A percentile compares a stretch with the other conserved stretches of the same genome.
These are phyloP conservation scores for Abramis brama DNA, from an alignment of 2,113 vertebrate species.

Conservation along the genomic window DNA sequence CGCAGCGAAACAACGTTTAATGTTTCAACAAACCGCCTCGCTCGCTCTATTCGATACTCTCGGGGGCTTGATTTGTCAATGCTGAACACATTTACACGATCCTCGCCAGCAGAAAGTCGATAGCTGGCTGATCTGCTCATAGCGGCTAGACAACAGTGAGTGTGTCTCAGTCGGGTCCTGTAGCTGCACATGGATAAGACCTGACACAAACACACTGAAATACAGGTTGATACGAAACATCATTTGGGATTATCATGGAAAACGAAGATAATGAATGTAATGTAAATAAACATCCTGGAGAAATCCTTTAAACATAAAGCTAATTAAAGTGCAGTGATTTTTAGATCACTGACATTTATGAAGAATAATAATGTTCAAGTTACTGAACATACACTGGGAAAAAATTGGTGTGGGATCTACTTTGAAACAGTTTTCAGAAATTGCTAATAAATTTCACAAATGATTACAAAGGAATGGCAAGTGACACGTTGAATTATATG, in stretches of 20 bases:
- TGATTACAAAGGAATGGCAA: too few species aligned
- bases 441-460: too few species aligned
- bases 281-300: not conserved
- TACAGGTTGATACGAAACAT: not conserved
- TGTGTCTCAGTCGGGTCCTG: conserved; percentile 21
- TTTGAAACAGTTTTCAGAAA: too few species aligned
- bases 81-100: not conserved
- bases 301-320: not conserved
- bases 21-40: not conserved
- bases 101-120: not conserved
- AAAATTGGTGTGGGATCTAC: too few species aligned
- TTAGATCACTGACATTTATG: not conserved
- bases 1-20: not conserved
- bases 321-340: not conserved
- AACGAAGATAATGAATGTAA: not conserved
- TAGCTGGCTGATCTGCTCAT: not conserved
- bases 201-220: not conserved
- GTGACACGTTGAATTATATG: too few species aligned
- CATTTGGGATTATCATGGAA: not conserved
- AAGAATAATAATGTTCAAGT: not conserved
- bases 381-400: too few species aligned
- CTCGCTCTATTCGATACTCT: not conserved
- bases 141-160: not conserved
- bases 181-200: not conserved
- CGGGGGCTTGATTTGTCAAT: not conserved